A percentile compares a stretch with the other conserved stretches of the same genome.
These are phyloP conservation scores for Oncorhynchus tshawytscha DNA, from an alignment of 2,113 vertebrate species.

Conservation along the genomic window DNA sequence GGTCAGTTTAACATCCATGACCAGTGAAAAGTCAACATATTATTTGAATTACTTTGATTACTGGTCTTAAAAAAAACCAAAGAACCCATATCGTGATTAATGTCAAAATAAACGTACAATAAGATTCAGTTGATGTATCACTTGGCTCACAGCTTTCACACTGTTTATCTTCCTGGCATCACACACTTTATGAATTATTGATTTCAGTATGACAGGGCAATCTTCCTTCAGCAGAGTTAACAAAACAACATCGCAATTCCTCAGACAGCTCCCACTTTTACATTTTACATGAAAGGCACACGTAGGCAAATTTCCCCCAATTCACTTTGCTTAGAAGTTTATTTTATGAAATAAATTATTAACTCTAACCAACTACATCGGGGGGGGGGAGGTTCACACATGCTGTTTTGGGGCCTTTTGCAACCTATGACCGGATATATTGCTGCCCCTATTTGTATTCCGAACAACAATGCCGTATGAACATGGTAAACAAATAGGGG, in stretches of 20 bases:
- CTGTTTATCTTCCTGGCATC: background rate
- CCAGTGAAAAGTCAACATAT: background rate
- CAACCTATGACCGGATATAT: background rate
- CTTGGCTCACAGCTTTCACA: conserved; percentile 1
- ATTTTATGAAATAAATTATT: background rate
- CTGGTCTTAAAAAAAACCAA: no score
- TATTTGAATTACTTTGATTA: no score
- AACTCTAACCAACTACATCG: background rate
- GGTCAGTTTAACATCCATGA: background rate
- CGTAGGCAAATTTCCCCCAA: background rate
- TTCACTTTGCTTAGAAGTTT: no score
- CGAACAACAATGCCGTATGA: background rate
- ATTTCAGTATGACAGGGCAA: background rate
- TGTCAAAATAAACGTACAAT: background rate
- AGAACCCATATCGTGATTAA: no score
- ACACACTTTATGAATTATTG: background rate
- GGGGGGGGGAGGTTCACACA: background rate
- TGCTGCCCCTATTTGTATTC: background rate
- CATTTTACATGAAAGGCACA: background rate
- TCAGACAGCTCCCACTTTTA: background rate
- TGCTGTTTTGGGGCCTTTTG: no score
- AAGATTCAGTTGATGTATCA: background rate
- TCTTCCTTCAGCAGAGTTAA: background rate
- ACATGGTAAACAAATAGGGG: background rate
- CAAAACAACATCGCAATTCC: background rate